A percentile compares a stretch with the other conserved stretches of the same genome.
phyloP scores from a whole-genome alignment of 2,797 vertebrate genomes.

The Botia almorhae region DNA sequence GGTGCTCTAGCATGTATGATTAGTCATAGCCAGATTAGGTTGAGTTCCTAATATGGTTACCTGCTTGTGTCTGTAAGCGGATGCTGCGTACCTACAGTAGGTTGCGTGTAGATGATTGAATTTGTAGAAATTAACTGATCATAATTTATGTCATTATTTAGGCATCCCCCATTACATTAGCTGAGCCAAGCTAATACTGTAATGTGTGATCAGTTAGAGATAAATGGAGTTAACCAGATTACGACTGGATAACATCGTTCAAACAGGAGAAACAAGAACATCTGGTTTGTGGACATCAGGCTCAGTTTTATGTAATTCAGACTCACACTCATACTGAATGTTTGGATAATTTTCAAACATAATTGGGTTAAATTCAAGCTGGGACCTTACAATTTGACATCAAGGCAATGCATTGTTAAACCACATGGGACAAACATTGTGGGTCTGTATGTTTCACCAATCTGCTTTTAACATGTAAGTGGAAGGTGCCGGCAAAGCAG shows the following conservation, averaged over 20 bases:
- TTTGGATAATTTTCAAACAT: too few relatives aligned
- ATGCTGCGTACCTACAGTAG: slow-evolving; percentile 22
- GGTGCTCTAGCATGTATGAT: too few relatives aligned
- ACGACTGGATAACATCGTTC: neutral
- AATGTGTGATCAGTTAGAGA: neutral
- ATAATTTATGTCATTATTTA: neutral
- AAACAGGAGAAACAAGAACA: neutral
- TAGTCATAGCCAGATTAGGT: slow-evolving; percentile 24
- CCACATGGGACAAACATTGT: slow-evolving; percentile 40
- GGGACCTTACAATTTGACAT: neutral
- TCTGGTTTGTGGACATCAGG: neutral
- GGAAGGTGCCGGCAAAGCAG: too few relatives aligned
- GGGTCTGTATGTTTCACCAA: neutral
- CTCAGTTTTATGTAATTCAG: too few relatives aligned
- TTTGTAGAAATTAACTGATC: too few relatives aligned
- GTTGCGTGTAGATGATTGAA: slow-evolving; percentile 23
- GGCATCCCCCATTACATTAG: neutral
- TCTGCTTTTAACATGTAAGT: too few relatives aligned
- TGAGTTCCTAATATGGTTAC: slow-evolving; percentile 42
- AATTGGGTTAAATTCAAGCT: slow-evolving; percentile 11
- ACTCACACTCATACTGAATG: too few relatives aligned
- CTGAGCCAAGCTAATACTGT: neutral
- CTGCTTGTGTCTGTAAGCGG: slow-evolving; percentile 46
- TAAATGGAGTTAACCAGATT: too few relatives aligned
- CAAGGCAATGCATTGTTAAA: neutral